phyloP scores from a whole-genome alignment of 2,888 invertebrate genomes.

The Entomobrya proxima region DNA sequence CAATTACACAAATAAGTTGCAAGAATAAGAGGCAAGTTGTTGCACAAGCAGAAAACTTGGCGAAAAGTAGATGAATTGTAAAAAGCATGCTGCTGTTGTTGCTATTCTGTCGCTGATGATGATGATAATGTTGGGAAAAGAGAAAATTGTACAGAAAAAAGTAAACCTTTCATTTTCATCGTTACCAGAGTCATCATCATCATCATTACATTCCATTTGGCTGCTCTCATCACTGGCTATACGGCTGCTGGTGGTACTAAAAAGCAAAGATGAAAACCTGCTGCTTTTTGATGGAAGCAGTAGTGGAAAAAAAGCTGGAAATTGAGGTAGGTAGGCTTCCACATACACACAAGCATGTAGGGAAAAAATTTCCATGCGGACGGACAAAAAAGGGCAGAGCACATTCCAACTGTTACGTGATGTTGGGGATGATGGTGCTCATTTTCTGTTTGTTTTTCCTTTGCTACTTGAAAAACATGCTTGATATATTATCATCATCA shows the following conservation, averaged over 20 bases:
- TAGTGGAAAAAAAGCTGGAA: not conserved
- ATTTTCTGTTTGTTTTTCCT: constrained; percentile 35
- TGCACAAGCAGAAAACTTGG: constrained; percentile 18
- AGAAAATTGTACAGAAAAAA: constrained; percentile 30
- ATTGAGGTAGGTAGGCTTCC: not conserved
- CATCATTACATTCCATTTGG: constrained; percentile 36
- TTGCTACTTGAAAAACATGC: not conserved
- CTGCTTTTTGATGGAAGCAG: not conserved
- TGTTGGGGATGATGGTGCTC: constrained; percentile 28
- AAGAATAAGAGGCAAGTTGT: constrained; percentile 27
- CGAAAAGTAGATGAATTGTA: not conserved
- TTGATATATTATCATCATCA: not conserved
- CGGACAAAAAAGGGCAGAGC: not conserved
- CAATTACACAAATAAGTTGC: constrained; percentile 21
- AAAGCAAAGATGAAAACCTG: constrained; percentile 19
- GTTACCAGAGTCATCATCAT: constrained; percentile 7
- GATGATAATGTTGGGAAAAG: constrained; percentile 42
- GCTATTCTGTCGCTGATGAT: not conserved
- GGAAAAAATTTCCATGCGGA: not conserved
- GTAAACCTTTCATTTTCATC: constrained; percentile 29
- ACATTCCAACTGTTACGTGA: constrained; percentile 25
- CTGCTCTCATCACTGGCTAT: constrained; percentile 1
- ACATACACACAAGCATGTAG: not conserved
- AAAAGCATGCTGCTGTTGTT: not conserved
- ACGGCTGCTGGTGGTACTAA: too few species aligned